Base-by-base conservation (phyloP, 2,113 vertebrate genomes). In the Chionodraco myersi region DNA sequence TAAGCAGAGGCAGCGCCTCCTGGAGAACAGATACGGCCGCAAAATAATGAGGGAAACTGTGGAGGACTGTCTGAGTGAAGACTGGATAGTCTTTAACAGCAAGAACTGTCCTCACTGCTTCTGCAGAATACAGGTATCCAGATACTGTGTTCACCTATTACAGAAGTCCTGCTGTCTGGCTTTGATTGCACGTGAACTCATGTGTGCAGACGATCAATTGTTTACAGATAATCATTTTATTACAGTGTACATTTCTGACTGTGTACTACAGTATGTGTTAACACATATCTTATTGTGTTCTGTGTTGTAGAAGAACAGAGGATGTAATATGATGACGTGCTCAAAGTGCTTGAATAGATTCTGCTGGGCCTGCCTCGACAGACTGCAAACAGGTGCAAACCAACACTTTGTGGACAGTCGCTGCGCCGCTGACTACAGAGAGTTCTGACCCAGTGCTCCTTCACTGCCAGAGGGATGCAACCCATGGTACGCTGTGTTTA, bases 61-160 rank as follows among this genome's bases (percentile, higher is more conserved):
- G 1, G 92, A 93, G 53, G 93, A 94, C 59, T 74, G 76, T 79
- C 92, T 96, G 61, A 96, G 90, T 47, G 88, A 92, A 10, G 79
- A 93, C 11, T 97, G 97, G 97, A 71, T 96, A 0, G 69, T 80
- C 0, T 78, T 79, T 70, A 96, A 98, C 63, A 95, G 94, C 4
- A 97, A 97, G 91, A 36, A 84, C 41, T 98, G 97, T 82, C 97
- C 97, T 0, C 83, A 89, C 69, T 98, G 97, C 74, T 92, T 91
- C 10, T 93, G 91, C 54, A 93, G 53, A n/a, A 97, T 93, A 58
- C 4, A 94, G 91, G 92, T 88, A 64, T 51, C 13, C 44, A 63
- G 45, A 60, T 49, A 15, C 36, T 41, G 36, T 36, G 6, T 41
- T 26, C 30, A 23, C 12, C 11, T 16, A 0, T 26, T 21, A 6